Percentiles rank a stretch among this genome's conserved stretches.
phyloP scores from a whole-genome alignment of 2,888 invertebrate genomes.

The Phaonia tiefii region DNA sequence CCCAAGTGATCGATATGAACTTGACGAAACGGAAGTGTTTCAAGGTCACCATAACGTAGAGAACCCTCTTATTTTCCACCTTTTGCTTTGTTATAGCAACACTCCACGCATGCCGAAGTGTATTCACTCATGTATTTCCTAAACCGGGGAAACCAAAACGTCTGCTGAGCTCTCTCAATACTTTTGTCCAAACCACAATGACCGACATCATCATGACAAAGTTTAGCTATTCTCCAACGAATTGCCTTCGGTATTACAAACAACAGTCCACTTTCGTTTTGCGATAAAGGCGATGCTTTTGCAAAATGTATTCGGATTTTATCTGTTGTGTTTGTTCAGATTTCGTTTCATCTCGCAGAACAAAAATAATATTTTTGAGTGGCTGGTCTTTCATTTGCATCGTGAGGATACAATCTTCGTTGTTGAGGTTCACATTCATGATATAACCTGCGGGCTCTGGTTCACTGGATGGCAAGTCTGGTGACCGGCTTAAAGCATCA shows the following conservation, averaged over 20 bases:
- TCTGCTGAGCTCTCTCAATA: no score
- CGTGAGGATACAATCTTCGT: background rate
- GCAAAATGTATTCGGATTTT: no score
- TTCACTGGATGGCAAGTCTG: background rate
- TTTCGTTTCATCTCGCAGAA: background rate
- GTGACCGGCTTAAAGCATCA: background rate
- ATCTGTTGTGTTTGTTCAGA: no score
- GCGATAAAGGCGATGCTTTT: background rate
- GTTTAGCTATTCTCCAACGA: no score
- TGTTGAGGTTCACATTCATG: background rate
- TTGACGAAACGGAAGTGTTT: conserved; percentile 4
- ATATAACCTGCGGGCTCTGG: background rate
- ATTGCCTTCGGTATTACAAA: conserved; percentile 36
- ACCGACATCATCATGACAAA: conserved; percentile 36
- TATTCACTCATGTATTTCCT: no score
- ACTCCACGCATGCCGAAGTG: conserved; percentile 50
- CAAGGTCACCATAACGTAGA: background rate
- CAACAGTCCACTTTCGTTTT: background rate
- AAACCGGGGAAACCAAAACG: no score
- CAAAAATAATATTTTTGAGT: background rate
- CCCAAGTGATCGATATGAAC: conserved; percentile 18
- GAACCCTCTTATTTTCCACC: conserved; percentile 44
- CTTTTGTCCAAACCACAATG: no score
- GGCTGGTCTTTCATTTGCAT: background rate
- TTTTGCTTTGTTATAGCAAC: conserved; percentile 43